These are phyloP conservation scores for Mirounga angustirostris DNA, from an alignment of 2,113 vertebrate genomes.

Conservation along the genomic window DNA sequence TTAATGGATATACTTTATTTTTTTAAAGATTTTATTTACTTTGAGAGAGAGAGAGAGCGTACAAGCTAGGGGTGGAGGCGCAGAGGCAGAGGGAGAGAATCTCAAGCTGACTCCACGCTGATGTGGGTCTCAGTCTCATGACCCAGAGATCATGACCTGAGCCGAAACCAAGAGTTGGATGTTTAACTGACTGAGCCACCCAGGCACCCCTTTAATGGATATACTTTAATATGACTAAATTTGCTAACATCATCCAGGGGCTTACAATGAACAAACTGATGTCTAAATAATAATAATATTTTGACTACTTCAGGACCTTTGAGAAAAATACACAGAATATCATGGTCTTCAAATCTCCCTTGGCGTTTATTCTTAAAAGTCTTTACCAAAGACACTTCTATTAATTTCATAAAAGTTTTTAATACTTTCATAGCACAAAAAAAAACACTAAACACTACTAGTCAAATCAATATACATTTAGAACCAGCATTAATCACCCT, in stretches of 20 bases:
- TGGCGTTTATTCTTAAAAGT: neutral
- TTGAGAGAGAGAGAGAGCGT: no score
- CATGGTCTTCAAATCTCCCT: neutral
- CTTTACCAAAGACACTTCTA: constrained; percentile 15
- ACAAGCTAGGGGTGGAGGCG: no score
- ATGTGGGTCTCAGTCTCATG: neutral
- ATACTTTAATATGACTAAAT: neutral
- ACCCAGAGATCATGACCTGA: neutral
- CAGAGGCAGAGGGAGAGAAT: neutral
- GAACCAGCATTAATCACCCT: neutral
- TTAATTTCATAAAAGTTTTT: neutral
- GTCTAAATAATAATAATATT: neutral
- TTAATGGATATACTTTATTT: neutral
- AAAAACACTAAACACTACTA: neutral
- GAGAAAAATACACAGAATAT: constrained; percentile 53
- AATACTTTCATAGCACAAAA: neutral
- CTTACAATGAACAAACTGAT: neutral
- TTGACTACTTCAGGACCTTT: neutral
- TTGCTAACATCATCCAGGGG: constrained; percentile 56
- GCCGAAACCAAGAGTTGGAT: neutral
- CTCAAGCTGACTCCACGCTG: neutral
- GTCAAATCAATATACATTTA: neutral
- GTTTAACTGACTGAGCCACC: neutral
- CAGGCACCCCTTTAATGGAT: neutral
- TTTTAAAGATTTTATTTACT: neutral